Evolutionary conservation across 1,140 invertebrate genomes (phyloP).

Genomic region (Varroa destructor): DNA sequence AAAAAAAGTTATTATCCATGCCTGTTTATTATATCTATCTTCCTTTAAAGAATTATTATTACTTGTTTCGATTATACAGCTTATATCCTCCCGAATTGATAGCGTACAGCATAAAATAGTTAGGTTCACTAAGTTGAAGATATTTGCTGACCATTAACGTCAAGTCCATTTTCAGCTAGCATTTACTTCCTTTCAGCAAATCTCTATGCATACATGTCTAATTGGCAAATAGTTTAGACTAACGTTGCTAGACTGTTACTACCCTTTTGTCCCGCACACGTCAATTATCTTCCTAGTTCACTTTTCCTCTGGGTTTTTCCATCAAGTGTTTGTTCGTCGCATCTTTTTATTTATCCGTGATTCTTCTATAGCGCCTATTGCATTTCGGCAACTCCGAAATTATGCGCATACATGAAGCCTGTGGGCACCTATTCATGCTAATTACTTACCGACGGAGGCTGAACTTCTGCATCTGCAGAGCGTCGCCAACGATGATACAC

Average conservation of each 20-base stretch:
- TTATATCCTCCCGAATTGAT: background rate
- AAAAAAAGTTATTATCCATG: no score
- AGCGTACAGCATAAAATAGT: background rate
- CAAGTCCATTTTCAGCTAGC: no score
- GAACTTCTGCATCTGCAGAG: no score
- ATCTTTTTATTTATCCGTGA: background rate
- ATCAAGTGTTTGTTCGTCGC: background rate
- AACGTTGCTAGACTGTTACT: background rate
- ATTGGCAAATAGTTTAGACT: no score
- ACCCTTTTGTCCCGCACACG: background rate
- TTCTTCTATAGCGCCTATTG: background rate
- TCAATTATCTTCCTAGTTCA: background rate
- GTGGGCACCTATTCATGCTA: no score
- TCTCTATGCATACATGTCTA: no score
- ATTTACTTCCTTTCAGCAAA: no score
- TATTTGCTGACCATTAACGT: no score
- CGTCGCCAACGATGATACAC: slow-evolving; percentile 15
- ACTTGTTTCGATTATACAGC: background rate
- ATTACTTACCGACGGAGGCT: no score
- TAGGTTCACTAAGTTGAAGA: background rate
- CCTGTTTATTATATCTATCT: no score
- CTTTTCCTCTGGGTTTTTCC: background rate
- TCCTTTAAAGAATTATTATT: background rate
- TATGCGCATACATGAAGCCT: no score
- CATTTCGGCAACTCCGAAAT: no score